Percentiles rank a stretch among this genome's conserved stretches.
Conservation (phyloP, 2,888 invertebrate genomes). For the Napeogenes sylphis region DNA sequence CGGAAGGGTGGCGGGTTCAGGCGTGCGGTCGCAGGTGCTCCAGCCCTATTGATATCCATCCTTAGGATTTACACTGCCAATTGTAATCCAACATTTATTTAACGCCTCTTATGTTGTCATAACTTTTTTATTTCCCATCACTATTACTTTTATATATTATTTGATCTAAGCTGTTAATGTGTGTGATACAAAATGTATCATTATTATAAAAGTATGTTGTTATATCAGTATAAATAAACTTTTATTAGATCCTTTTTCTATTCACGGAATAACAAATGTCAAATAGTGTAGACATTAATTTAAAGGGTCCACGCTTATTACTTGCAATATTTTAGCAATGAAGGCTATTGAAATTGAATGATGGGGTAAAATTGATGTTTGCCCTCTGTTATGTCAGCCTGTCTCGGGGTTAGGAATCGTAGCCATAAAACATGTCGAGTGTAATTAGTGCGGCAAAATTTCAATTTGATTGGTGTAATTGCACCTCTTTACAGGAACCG, state of each 20-base stretch:
- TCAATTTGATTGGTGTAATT: constrained; percentile 77
- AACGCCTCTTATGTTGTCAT: constrained; percentile 4
- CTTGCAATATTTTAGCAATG: neutral
- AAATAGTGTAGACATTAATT: neutral
- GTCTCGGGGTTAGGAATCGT: constrained; percentile 45
- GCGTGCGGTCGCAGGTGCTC: constrained; percentile 57
- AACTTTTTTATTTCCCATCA: constrained; percentile 2
- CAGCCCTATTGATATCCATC: constrained; percentile 49
- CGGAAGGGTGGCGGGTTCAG: constrained; percentile 19
- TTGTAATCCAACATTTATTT: constrained; percentile 17
- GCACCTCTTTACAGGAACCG: constrained; percentile 70
- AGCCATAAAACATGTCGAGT: constrained; percentile 64
- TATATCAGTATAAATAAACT: no score
- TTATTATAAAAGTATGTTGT: no score
- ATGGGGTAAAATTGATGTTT: constrained; percentile 25
- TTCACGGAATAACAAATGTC: no score
- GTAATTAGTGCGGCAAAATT: constrained; percentile 74
- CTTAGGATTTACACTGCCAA: constrained; percentile 36
- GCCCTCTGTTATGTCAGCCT: constrained; percentile 43
- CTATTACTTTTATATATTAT: neutral
- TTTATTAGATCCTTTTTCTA: no score
- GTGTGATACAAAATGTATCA: neutral
- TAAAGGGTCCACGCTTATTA: neutral
- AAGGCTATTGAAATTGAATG: constrained; percentile 5
- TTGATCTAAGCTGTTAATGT: constrained; percentile 1